Evolutionary conservation across 2,888 invertebrate genomes (phyloP), one percentile per base, ranked within the genome.

Genomic region (Portevinia maculata): DNA sequence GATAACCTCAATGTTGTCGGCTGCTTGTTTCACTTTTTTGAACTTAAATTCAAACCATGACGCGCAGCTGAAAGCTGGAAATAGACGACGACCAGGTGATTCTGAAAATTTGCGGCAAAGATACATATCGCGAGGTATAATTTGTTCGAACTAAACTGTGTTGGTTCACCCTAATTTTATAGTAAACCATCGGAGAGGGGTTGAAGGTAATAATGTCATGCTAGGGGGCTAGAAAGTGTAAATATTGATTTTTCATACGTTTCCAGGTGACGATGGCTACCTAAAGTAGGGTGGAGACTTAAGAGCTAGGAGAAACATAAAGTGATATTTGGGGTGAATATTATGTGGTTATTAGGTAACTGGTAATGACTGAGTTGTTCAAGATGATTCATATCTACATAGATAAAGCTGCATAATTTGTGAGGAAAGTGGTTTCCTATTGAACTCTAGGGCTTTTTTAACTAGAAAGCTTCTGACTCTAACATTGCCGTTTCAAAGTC

Each of bases 1-100:
- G 59, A 52, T 71, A 71, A 53, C 55, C 64, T 48, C 64, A 39
- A 55, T 57, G 28, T 50, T 59, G 53, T 21, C 34, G 48, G 11
- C 24, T 24, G 24, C 5, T 24, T 24, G 7, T 34, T 15, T 13
- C 48, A 46, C 46, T 46, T 62, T 64, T 64, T 62, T 46, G 15
- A 48, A 15, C 34, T 48, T 50, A 48, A 64, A 50, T 28, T 37
- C 24, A 50, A 15, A 21, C 6, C 55, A 55, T n/a, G 21, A 30
- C 30, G 28, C 37, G 2, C 2, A 50, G 39, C 24, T 39, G 28
- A 8, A 39, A 17, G 7, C 17, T 8, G 21, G 17, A 17, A 24
- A 11, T 55, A n/a, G 19, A 17, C 32, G 7, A 32, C 19, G 5
- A 15, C 62, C 48, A 62, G 62, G 48, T 48, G 62, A 62, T 62